Percentiles rank a stretch among this genome's conserved stretches.
These are phyloP conservation scores for Tridacna crocea DNA, from an alignment of 2,888 invertebrate genomes.

Conservation along the genomic window DNA sequence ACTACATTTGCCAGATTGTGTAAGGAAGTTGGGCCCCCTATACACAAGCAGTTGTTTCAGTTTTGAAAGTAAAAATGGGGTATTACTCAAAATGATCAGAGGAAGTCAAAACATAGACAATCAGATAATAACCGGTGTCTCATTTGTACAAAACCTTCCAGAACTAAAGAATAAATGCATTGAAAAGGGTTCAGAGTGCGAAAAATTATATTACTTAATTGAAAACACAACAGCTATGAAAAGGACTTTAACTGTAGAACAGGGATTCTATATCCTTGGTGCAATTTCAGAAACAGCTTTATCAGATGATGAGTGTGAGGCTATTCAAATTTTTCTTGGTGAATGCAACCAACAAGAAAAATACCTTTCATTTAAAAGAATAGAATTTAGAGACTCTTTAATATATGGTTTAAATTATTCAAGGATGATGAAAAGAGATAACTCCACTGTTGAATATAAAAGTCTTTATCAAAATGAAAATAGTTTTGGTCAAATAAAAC, in stretches of 20 bases:
- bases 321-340: neutral
- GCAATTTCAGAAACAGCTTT: conserved; percentile 1
- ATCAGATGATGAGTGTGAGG: neutral
- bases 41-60: no score
- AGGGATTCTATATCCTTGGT: conserved; percentile 9
- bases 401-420: conserved; percentile 11
- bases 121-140: no score
- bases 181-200: no score
- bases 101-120: no score
- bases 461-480: no score
- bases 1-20: no score
- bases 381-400: neutral
- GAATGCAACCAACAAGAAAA: neutral
- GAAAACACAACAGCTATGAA: conserved; percentile 1
- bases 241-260: conserved; percentile 2
- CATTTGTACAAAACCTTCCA: no score
- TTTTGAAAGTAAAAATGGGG: no score
- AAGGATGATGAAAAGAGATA: conserved; percentile 12
- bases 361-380: conserved; percentile 6
- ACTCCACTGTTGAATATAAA: conserved; percentile 18
- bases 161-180: no score
- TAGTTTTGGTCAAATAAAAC: no score
- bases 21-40: no score
- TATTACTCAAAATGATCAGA: no score
- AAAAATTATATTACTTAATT: conserved; percentile 5